Evolutionary conservation across 2,797 vertebrate species (phyloP).

Genomic region (Melanotaenia pygmaea): DNA sequence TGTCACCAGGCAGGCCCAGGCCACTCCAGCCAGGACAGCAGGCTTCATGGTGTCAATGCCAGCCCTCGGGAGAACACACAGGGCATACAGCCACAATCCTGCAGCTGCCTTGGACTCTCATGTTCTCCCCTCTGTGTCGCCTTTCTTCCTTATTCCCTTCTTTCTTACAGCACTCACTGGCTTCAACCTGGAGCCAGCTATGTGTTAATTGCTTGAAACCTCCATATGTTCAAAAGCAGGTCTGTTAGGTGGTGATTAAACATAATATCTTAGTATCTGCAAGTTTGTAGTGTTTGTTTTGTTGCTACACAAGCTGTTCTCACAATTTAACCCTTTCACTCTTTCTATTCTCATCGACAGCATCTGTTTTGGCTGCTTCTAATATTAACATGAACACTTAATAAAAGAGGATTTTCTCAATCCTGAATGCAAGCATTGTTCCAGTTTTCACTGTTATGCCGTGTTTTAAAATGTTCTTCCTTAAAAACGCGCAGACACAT

Average conservation of each 20-base stretch:
- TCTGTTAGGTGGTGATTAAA: slow-evolving; percentile 63
- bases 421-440: slow-evolving; percentile 73
- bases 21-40: slow-evolving; percentile 74
- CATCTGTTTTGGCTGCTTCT: slow-evolving; percentile 68
- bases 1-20: slow-evolving; percentile 63
- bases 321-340: slow-evolving; percentile 43
- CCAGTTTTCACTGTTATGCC: slow-evolving; percentile 59
- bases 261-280: slow-evolving; percentile 19
- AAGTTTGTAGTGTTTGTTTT: slow-evolving; percentile 22
- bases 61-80: slow-evolving; percentile 69
- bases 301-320: slow-evolving; percentile 62
- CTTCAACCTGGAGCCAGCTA: slow-evolving; percentile 33
- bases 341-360: slow-evolving; percentile 21
- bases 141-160: slow-evolving; percentile 40
- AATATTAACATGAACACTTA: slow-evolving; percentile 36
- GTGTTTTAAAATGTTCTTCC: slow-evolving; percentile 40
- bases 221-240: slow-evolving; percentile 20
- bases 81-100: slow-evolving; percentile 71
- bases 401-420: slow-evolving; percentile 69
- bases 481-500: slow-evolving; percentile 28
- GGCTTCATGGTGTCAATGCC: slow-evolving; percentile 65
- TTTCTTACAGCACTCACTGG: slow-evolving; percentile 33
- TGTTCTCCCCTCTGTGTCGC: slow-evolving; percentile 42
- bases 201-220: slow-evolving; percentile 30
- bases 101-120: slow-evolving; percentile 73